Base-by-base conservation (phyloP, 2,888 invertebrate species). In the Pycnomerus fuliginosus region DNA sequence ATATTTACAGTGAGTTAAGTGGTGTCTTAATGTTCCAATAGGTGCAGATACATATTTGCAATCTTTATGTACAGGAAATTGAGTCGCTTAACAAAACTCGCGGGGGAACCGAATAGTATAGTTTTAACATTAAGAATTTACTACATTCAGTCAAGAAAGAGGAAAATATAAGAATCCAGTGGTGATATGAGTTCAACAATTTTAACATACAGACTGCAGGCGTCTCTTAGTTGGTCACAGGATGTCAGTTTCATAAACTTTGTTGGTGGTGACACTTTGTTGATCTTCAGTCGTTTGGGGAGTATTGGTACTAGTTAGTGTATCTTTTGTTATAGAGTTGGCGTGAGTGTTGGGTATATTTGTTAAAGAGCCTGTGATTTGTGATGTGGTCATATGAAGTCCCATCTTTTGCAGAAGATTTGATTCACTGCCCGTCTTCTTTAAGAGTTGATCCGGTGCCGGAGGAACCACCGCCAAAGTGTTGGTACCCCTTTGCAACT, bases 211-310 rank as follows among this genome's bases (percentile, higher is more conserved):
- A 57, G 55, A 57, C 51, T 58, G 60, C 58, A 59, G 48, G 24
- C 49, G 48, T 54, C 48, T 54, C 43, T 52, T 41, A 50, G 45
- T 53, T 72, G 75, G 84, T 88, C 88, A 93, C 82, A 93, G 88
- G 76, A 93, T 93, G 72, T 93, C 93, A 58, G 93, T 93, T 78
- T 93, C 92, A 73, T 92, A 93, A 59, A 90, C 85, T 74, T 90
- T 89, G 67, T 80, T 87, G 33, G 83, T 85, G 46, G 20, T 20
- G 20, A 4, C 20, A 4, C 5, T 32, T 17, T 2, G 4, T 36
- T 36, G 46, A 33, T 42, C 33, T 29, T 31, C 42, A 3, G 46
- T 28, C 31, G 37, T 37, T 8, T 31, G 15, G 32, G n/a, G n/a
- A n/a, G 29, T 17, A 17, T 45, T 61, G 17, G 61, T 59, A 42